Conservation (phyloP, 2,113 vertebrate species). For the Cranoglanis bouderius region DNA sequence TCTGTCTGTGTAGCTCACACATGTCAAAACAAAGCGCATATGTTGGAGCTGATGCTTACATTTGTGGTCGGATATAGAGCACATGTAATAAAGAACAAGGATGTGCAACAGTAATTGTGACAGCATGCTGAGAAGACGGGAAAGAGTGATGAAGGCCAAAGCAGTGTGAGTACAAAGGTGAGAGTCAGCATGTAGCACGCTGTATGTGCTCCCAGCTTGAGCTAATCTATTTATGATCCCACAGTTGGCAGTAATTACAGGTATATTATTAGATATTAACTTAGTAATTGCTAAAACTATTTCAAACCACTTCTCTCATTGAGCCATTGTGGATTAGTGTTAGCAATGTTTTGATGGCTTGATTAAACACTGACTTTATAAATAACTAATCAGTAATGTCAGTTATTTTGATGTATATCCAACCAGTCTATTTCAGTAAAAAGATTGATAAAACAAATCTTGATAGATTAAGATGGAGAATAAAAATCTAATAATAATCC, state of each 20-base stretch:
- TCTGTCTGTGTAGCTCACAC: conserved; percentile 23
- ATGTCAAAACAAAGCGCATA: conserved; percentile 42
- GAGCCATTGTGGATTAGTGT: not conserved
- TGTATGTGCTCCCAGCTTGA: conserved; percentile 9
- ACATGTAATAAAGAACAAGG: conserved; percentile 22
- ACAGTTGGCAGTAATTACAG: not conserved
- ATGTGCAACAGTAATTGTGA: conserved; percentile 29
- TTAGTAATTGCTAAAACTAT: conserved; percentile 1
- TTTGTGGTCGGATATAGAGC: conserved; percentile 34
- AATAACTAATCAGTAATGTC: not conserved
- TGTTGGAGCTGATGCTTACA: conserved; percentile 40
- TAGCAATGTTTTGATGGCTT: not conserved
- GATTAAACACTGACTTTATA: not conserved
- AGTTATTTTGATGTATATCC: not conserved
- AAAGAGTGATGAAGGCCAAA: conserved; percentile 16
- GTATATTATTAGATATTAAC: conserved; percentile 6
- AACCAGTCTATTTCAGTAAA: not conserved
- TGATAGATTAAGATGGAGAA: not conserved
- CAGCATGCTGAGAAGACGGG: conserved; percentile 19
- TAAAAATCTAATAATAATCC: not conserved
- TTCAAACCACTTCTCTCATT: not conserved
- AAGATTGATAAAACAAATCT: not conserved
- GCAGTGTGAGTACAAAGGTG: not conserved
- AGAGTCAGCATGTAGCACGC: not conserved
- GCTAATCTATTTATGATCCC: not conserved